Conservation (phyloP, 2,888 invertebrate species). For the Heteromyza rotundicornis region DNA sequence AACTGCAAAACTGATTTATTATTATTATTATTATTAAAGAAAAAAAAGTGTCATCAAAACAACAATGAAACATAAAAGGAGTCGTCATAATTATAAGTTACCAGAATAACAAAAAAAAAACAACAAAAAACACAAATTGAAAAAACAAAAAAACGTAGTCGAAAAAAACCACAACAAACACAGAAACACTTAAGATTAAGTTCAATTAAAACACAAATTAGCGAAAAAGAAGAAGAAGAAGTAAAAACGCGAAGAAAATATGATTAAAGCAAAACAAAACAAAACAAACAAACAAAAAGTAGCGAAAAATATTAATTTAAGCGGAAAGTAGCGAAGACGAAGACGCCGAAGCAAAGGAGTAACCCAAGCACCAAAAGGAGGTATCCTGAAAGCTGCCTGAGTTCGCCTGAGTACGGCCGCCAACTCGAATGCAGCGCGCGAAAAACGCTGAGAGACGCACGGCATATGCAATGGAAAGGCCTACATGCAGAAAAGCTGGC, state of each 20-base stretch:
- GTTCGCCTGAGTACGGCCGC: too few species aligned
- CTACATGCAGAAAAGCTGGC: too few species aligned
- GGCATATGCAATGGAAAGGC: background rate
- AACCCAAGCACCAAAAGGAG: constrained; percentile 4
- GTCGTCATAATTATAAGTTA: background rate
- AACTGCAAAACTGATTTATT: background rate
- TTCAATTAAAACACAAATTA: constrained; percentile 2
- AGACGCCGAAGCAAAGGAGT: background rate
- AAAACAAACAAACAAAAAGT: constrained; percentile 6
- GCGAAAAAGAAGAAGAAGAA: constrained; percentile 21
- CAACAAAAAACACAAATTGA: background rate
- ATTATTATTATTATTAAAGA: background rate
- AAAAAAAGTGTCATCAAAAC: background rate
- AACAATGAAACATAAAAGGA: background rate
- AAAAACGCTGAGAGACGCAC: background rate
- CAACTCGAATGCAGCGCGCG: background rate
- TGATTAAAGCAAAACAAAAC: constrained; percentile 19
- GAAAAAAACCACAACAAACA: too few species aligned
- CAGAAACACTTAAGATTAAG: background rate
- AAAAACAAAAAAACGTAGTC: too few species aligned
- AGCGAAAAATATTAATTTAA: constrained; percentile 14
- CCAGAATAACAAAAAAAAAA: background rate
- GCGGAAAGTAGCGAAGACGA: constrained; percentile 13
- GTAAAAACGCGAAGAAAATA: constrained; percentile 22
- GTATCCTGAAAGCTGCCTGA: constrained; percentile 17